phyloP scores from a whole-genome alignment of 2,888 invertebrate genomes.

The Metopia argyrocephala region DNA sequence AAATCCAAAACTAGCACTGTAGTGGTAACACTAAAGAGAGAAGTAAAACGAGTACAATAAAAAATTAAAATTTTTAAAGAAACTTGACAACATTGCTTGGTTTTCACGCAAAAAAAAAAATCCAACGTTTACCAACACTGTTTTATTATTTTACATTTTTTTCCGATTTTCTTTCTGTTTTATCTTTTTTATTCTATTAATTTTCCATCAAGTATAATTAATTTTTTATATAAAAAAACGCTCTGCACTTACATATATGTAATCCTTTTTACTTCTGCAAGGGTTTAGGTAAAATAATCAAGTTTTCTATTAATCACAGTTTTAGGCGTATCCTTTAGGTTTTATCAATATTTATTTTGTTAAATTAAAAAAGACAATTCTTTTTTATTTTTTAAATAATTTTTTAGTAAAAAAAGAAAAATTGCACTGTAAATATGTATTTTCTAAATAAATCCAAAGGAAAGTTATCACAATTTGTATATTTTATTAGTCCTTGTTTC shows the following conservation, averaged over 20 bases:
- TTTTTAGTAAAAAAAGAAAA: slow-evolving; percentile 19
- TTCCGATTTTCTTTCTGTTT: no score
- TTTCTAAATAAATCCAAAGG: slow-evolving; percentile 33
- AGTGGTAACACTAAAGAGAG: slow-evolving; percentile 13
- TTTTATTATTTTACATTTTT: neutral
- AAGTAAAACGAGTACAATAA: slow-evolving; percentile 17
- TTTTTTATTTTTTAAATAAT: neutral
- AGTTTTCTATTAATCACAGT: slow-evolving; percentile 53
- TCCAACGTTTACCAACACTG: slow-evolving; percentile 55
- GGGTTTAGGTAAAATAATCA: slow-evolving; percentile 46
- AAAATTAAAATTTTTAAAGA: slow-evolving; percentile 22
- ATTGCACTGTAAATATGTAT: slow-evolving; percentile 50
- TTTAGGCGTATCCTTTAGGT: slow-evolving; percentile 58
- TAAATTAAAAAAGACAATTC: neutral
- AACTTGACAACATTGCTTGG: slow-evolving; percentile 61
- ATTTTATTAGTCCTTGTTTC: slow-evolving; percentile 11
- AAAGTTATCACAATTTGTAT: slow-evolving; percentile 53
- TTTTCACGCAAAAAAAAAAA: slow-evolving; percentile 21
- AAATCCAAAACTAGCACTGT: no score
- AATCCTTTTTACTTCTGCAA: slow-evolving; percentile 44
- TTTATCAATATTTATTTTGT: neutral
- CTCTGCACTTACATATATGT: slow-evolving; percentile 47
- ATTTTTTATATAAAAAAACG: neutral
- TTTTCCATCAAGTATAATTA: slow-evolving; percentile 25
- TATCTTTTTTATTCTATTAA: slow-evolving; percentile 13